Evolutionary conservation across 2,113 vertebrate genomes (phyloP), one percentile per base, ranked within the genome.

Genomic region (Microtus pennsylvanicus): DNA sequence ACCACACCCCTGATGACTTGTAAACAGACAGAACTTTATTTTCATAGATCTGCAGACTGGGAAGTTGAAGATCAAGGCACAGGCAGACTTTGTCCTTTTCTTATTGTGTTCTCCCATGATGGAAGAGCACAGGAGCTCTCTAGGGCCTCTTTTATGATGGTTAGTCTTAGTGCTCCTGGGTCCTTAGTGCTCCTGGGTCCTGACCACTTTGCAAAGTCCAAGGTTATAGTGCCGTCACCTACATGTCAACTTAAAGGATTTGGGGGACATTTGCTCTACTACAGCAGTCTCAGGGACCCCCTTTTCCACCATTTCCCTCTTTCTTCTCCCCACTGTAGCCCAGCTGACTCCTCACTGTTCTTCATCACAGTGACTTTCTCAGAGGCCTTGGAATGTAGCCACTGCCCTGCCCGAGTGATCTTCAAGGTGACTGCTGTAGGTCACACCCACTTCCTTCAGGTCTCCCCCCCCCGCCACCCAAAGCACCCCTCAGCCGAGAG

Each of bases 301-400:
- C n/a, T 28, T 45, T 72, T 19, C 33, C 4, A 0, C n/a, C 4
- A 0, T 78, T 47, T 82, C 12, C 28, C 11, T 28, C 47, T 38
- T 94, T 8, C 8, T 26, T 35, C 45, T 5, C 52, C 33, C 61
- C 30, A 52, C 17, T 10, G 7, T 10, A 47, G 67, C 52, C 35
- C 0, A 1, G 7, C 77, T 0, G 7, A 21, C 22, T 74, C 28
- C 47, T 16, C 16, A 5, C 24, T 70, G 1, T 50, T 52, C 7
- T 69, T 38, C 7, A 35, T 4, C 50, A 10, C 16, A 72, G 19
- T 26, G 14, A 28, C 5, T 1, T 2, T 50, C 38, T 63, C 1
- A 4, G 33, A n/a, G n/a, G 47, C 30, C 72, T 47, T 42, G 6
- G 0, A 26, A 26, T 5, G n/a, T 1, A 14, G 16, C 30, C 47